A percentile compares a stretch with the other conserved stretches of the same genome.
These are phyloP conservation scores for Drosophila diplacantha DNA, from an alignment of 2,888 invertebrate species.

Conservation along the genomic window DNA sequence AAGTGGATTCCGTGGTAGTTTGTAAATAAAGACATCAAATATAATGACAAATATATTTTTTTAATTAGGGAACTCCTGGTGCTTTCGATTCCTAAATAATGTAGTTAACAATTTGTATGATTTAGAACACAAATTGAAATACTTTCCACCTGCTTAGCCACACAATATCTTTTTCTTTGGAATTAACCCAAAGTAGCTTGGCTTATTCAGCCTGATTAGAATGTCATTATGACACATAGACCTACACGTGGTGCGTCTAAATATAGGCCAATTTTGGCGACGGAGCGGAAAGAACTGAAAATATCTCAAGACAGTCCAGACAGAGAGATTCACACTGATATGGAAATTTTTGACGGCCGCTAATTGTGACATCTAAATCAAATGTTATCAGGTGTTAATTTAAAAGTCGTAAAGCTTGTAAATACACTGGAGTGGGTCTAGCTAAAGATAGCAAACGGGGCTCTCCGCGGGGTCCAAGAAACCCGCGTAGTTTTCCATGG, in stretches of 20 bases:
- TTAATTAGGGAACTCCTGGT: background rate
- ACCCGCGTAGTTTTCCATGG: conserved; percentile 55
- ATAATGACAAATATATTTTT: too few relatives aligned
- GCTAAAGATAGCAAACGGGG: conserved; percentile 35
- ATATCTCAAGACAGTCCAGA: conserved; percentile 4
- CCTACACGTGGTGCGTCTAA: conserved; percentile 30
- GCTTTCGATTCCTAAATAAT: too few relatives aligned
- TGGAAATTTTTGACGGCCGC: conserved; percentile 49
- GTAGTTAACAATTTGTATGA: too few relatives aligned
- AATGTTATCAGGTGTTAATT: conserved; percentile 71
- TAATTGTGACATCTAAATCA: conserved; percentile 61
- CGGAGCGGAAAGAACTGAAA: conserved; percentile 23
- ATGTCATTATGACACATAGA: conserved; percentile 15
- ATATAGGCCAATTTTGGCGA: conserved; percentile 11
- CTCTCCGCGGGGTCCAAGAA: conserved; percentile 21
- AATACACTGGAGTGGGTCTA: conserved; percentile 31
- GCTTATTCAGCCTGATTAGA: conserved; percentile 15
- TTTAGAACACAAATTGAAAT: too few relatives aligned
- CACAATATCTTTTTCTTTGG: background rate
- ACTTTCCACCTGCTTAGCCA: background rate
- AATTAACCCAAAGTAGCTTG: background rate
- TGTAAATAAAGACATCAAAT: too few relatives aligned
- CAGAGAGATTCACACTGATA: conserved; percentile 39
- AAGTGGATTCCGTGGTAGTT: background rate
- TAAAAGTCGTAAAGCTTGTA: conserved; percentile 53